Evolutionary conservation across 1,140 invertebrate genomes (phyloP).

Genomic region (Daktulosphaira vitifoliae): DNA sequence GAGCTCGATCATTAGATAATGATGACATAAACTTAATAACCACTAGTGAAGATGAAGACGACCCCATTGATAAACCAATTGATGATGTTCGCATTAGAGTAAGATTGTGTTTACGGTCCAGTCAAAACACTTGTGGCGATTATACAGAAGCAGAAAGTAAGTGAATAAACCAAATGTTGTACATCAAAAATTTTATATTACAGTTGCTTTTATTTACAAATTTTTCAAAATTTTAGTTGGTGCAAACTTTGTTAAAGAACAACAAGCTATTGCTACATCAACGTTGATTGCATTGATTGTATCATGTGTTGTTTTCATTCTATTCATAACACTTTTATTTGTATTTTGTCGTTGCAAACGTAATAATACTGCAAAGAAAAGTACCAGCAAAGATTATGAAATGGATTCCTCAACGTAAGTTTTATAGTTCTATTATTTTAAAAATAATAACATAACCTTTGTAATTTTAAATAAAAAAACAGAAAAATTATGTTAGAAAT

Average conservation of each 20-base stretch:
- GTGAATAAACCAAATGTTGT: slow-evolving; percentile 42
- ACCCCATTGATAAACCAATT: slow-evolving; percentile 47
- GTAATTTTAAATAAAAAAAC: too few species aligned
- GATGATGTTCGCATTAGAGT: slow-evolving; percentile 61
- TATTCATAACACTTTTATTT: slow-evolving; percentile 65
- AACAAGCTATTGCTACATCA: slow-evolving; percentile 62
- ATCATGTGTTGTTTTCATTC: slow-evolving; percentile 66
- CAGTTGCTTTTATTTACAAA: slow-evolving; percentile 25
- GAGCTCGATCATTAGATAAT: slow-evolving; percentile 37
- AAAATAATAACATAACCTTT: too few species aligned
- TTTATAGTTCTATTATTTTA: too few species aligned
- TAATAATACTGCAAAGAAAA: slow-evolving; percentile 71
- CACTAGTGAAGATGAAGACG: slow-evolving; percentile 38
- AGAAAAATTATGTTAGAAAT: too few species aligned
- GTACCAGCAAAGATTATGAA: slow-evolving; percentile 76
- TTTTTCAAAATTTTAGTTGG: slow-evolving; percentile 61
- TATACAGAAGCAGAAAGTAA: slow-evolving; percentile 71
- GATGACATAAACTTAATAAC: slow-evolving; percentile 43
- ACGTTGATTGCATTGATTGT: slow-evolving; percentile 72
- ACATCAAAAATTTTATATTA: neutral
- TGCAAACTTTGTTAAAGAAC: slow-evolving; percentile 65
- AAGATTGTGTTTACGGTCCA: slow-evolving; percentile 65
- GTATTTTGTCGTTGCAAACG: slow-evolving; percentile 79
- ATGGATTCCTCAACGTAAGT: slow-evolving; percentile 58
- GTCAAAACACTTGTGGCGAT: slow-evolving; percentile 70